Base-by-base conservation (phyloP, 2,113 vertebrate species). In the Chrysochloris asiatica region DNA sequence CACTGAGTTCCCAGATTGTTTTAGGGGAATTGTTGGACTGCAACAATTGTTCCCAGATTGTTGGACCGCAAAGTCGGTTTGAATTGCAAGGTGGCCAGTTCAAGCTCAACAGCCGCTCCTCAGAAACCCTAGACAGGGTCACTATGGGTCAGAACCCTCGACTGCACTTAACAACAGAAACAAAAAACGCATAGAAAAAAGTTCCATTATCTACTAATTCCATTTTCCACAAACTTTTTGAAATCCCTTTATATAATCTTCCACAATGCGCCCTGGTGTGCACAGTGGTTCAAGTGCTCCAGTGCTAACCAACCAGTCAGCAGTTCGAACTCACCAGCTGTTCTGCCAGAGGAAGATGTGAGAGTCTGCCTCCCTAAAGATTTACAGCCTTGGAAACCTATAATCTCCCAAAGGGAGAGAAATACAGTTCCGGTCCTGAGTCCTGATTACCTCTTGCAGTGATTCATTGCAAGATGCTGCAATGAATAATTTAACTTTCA, bases 391-490 rank as follows among this genome's bases (percentile, higher is more conserved):
- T 12, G 30, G 28, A 33, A 63, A 63, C 61, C 28, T 33, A 30
- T 63, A 63, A 63, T 33, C 8, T 28, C 30, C 61, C 61, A 63
- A 22, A 90, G 19, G 12, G 33, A 80, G 45, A 90, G 94, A 65
- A 95, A 79, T 83, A 59, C 9, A 63, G 5, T 38, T 89, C 7
- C 4, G 36, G 36, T 79, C 36, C 67, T 90, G 71, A 33, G 9
- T 69, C 17, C 36, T 47, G 33, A 80, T 71, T 76, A 76, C 47
- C 38, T 77, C 45, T 71, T 81, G 28, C 28, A 84, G 41, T 78
- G 78, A 95, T 90, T 94, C 65, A 93, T n/a, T 71, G 14, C 45
- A 79, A 71, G 72, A 69, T 41, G 28, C 36, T 36, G 36, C 17
- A 52, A 56, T 76, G n/a, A 80, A 59, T 78, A 63, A 36, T 56